Evolutionary conservation across 2,113 vertebrate species (phyloP), one percentile per base, ranked within the genome.

Genomic region (Hypomesus transpacificus): DNA sequence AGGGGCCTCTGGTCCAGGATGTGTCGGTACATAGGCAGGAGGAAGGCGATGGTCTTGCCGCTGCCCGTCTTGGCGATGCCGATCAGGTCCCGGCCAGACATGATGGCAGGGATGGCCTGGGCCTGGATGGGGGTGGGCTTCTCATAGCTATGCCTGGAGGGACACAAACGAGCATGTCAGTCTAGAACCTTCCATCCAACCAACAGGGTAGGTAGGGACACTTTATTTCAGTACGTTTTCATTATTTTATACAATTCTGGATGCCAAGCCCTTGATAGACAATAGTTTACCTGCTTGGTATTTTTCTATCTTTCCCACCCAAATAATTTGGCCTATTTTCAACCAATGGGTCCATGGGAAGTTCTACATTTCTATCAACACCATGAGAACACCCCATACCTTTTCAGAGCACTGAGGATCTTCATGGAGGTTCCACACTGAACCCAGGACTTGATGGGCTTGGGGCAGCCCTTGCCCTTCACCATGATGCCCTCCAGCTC

Each of bases 381-480:
- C 2, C 9, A 65, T 0, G 28, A 56, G 4, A 9, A 34, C n/a
- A 63, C 50, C 82, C 96, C 95, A 2, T 87, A 98, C 97, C 94
- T 98, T 87, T 98, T 98, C 51, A 99, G 89, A 2, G 96, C 92
- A 58, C 88, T 93, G 84, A 99, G 88, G 82, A 99, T 98, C 90
- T 98, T 99, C 97, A 98, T 99, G 17, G 97, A 98, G 70, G 96
- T 98, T 16, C 97, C 97, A 87, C 97, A 99, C 83, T 99, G 97
- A 54, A 98, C 97, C 97, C 97, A 99, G 59, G 95, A 94, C 89
- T 96, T 98, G 85, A 99, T 97, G 70, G 97, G 97, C 82, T 98
- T 99, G 18, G 97, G 96, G 74, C 97, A 99, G 74, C 95, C 95
- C 86, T 99, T 99, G 64, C 97, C 97, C 77, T 98, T 98, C 13